Base-by-base conservation (phyloP, 2,797 vertebrate genomes). In the Cirrhinus molitorella region DNA sequence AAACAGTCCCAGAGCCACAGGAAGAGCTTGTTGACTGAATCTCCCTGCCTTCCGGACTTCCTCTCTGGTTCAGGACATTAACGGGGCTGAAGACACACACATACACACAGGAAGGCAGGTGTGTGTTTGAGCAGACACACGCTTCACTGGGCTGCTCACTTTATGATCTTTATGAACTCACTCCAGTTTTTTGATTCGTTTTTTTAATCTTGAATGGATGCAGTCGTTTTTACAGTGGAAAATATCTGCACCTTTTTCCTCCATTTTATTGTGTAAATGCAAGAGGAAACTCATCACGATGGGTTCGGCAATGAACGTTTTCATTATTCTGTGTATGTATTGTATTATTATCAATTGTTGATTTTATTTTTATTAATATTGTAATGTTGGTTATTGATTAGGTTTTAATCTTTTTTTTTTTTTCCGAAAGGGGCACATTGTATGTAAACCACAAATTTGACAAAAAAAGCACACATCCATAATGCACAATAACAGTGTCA, bases 341-440 rank as follows among this genome's bases (percentile, higher is more conserved):
- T 95, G 91, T 95, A 94, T 94, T 93, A 94, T 94, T 94, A 93
- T 92, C 94, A 91, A 87, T 95, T 95, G 93, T 89, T 95, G 93
- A 91, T 94, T 92, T 94, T 93, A 90, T 93, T 94, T 92, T 93
- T 92, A 92, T 93, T 93, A 88, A 92, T 93, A 93, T 93, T 94
- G 91, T 85, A 93, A 91, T 92, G 85, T 90, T 90, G 72, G 80
- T 89, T 85, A 79, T 80, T 57, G 72, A 57, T 77, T 71, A 37
- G 90, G 91, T 87, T 90, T 92, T 85, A 87, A 89, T 90, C 91
- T 82, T 86, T 88, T 63, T 77, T 47, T 81, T 81, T 71, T 86
- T 87, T 47, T 81, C 81, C 66, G 61, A 90, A 93, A 87, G 91
- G 65, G 93, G 93, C 94, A 94, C 92, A 92, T 93, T 90, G 57